Conservation (phyloP, 2,888 invertebrate genomes). For the Papilio gigon region DNA sequence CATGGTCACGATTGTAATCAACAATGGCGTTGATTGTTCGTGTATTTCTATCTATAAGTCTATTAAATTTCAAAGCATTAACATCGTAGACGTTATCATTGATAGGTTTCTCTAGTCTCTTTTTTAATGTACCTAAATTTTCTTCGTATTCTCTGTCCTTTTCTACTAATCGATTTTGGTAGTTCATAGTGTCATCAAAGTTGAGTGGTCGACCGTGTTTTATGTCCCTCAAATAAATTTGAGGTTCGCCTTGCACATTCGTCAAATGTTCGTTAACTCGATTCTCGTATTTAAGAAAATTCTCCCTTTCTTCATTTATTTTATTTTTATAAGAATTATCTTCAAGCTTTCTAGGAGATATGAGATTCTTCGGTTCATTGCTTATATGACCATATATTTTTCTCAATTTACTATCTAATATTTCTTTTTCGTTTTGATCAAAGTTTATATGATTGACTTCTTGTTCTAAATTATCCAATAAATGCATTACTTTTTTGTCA, state of each 20-base stretch:
- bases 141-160: slow-evolving; percentile 29
- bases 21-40: slow-evolving; percentile 32
- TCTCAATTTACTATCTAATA: slow-evolving; percentile 65
- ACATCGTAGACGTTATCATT: slow-evolving; percentile 27
- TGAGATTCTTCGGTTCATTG: slow-evolving; percentile 30
- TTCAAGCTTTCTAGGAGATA: slow-evolving; percentile 8
- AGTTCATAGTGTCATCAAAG: slow-evolving; percentile 4
- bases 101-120: slow-evolving; percentile 38
- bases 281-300: slow-evolving; percentile 37
- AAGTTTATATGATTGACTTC: slow-evolving; percentile 63
- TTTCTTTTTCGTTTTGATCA: slow-evolving; percentile 57
- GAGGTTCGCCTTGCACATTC: slow-evolving; percentile 16
- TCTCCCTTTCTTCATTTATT: slow-evolving; percentile 17
- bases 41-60: slow-evolving; percentile 12
- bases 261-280: slow-evolving; percentile 33
- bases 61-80: slow-evolving; percentile 23
- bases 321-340: slow-evolving; percentile 18
- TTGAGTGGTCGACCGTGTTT: slow-evolving; percentile 1
- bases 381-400: slow-evolving; percentile 60
- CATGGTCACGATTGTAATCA: slow-evolving; percentile 15
- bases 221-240: slow-evolving; percentile 11
- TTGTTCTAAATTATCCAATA: slow-evolving; percentile 64
- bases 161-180: slow-evolving; percentile 19
- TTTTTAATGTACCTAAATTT: slow-evolving; percentile 26
- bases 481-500: slow-evolving; percentile 58